phyloP scores from a whole-genome alignment of 2,113 vertebrate genomes.

The Acrocephalus kingi region DNA sequence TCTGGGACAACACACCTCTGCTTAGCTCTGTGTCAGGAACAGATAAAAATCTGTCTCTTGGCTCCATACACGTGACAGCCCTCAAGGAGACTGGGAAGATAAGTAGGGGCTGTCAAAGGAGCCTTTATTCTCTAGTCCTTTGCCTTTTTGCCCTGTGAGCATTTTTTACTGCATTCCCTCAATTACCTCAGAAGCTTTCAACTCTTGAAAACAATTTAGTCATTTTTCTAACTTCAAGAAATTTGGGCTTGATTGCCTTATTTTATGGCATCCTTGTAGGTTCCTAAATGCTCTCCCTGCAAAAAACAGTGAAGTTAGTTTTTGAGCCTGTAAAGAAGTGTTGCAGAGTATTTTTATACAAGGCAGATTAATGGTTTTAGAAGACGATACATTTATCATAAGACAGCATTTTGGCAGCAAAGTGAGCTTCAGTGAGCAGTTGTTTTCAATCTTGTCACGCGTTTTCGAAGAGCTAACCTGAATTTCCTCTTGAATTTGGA shows the following conservation, averaged over 20 bases:
- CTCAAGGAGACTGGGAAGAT: not conserved
- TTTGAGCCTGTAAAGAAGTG: conserved; percentile 11
- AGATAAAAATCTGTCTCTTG: not conserved
- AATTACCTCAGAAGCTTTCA: not conserved
- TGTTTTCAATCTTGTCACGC: conserved; percentile 53
- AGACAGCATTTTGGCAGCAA: conserved; percentile 47
- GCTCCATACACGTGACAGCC: not conserved
- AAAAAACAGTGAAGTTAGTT: not conserved
- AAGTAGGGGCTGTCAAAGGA: not conserved
- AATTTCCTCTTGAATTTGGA: conserved; percentile 33
- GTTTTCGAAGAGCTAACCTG: not conserved
- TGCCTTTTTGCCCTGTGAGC: not conserved
- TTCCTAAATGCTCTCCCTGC: conserved; percentile 23
- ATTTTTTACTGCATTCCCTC: not conserved
- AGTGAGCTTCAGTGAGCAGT: conserved; percentile 34
- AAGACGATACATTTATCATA: conserved; percentile 56
- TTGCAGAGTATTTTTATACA: conserved; percentile 44
- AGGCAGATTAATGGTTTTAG: conserved; percentile 51
- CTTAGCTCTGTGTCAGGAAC: not conserved
- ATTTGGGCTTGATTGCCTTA: conserved; percentile 4
- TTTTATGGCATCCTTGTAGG: conserved; percentile 26
- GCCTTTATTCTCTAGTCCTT: not conserved
- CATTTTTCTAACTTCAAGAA: conserved; percentile 40
- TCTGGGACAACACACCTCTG: not conserved
- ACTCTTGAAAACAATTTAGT: conserved; percentile 22